A percentile compares a stretch with the other conserved stretches of the same genome.
Evolutionary conservation across 37 sponge, comb jelly and placozoan species (phyloP).

Genomic region (Aphrocallistes beatrix): DNA sequence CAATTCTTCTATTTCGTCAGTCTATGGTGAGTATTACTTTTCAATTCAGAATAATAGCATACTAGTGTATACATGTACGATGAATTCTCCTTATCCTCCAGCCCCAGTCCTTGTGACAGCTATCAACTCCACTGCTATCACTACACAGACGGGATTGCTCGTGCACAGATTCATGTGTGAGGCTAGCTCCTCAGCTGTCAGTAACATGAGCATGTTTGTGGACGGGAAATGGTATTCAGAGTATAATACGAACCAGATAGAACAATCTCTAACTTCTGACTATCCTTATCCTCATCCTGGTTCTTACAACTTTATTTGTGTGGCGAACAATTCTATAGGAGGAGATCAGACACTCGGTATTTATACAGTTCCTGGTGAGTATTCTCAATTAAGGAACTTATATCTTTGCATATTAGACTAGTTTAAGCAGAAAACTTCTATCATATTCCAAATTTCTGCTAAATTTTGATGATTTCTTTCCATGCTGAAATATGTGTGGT

Average conservation of each 20-base stretch:
- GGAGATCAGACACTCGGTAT: not conserved
- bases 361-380: not conserved
- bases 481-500: not conserved
- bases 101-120: not conserved
- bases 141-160: not conserved
- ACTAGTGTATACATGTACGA: not conserved
- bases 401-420: not conserved
- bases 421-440: not conserved
- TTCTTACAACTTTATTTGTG: not conserved
- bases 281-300: constrained; percentile 15
- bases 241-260: not conserved
- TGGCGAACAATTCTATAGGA: not conserved
- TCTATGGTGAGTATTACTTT: not conserved
- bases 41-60: not conserved
- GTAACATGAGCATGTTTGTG: not conserved
- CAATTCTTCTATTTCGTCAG: not conserved
- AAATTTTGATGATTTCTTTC: not conserved
- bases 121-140: not conserved
- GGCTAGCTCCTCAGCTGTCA: not conserved
- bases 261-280: not conserved
- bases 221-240: not conserved
- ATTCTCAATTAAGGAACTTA: not conserved
- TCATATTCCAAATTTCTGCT: not conserved
- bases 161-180: not conserved
- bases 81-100: not conserved